These are phyloP conservation scores for Gallinago stenura DNA, from an alignment of 2,797 vertebrate species.

Conservation along the genomic window DNA sequence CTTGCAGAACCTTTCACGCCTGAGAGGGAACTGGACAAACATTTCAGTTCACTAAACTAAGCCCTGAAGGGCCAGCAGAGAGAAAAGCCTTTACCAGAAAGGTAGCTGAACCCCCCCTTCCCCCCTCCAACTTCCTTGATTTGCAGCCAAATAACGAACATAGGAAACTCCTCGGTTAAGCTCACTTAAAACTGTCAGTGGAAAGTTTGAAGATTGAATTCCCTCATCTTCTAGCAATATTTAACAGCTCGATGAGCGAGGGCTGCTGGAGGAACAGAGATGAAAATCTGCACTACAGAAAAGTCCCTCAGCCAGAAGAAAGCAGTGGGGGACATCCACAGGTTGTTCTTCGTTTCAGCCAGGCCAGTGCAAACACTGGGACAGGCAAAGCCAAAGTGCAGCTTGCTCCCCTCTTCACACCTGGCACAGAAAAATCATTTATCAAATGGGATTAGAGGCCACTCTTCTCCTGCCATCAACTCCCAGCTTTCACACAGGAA, in stretches of 20 bases:
- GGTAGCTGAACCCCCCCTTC: not conserved
- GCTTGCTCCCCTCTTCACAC: not conserved
- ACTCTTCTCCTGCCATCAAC: slow-evolving; percentile 1
- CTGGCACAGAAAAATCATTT: not conserved
- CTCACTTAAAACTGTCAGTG: slow-evolving; percentile 21
- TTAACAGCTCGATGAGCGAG: slow-evolving; percentile 26
- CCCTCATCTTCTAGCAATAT: not conserved
- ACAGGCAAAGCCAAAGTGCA: not conserved
- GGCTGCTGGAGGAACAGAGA: not conserved
- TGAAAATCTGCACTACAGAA: not conserved
- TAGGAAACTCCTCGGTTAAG: slow-evolving; percentile 46
- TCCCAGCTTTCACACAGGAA: not conserved
- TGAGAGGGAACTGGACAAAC: not conserved
- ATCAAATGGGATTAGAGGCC: not conserved
- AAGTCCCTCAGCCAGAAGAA: slow-evolving; percentile 4
- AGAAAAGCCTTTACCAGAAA: not conserved
- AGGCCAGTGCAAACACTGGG: not conserved
- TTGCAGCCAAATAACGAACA: slow-evolving; percentile 1
- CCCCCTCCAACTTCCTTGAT: not conserved
- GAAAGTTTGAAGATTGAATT: slow-evolving; percentile 50
- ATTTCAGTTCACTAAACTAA: not conserved
- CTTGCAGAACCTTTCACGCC: not conserved
- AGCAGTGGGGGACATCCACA: not conserved
- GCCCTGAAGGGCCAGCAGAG: not conserved
- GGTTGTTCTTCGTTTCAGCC: not conserved